Conservation (phyloP, 2,888 invertebrate species). For the Hetaerina titia region DNA sequence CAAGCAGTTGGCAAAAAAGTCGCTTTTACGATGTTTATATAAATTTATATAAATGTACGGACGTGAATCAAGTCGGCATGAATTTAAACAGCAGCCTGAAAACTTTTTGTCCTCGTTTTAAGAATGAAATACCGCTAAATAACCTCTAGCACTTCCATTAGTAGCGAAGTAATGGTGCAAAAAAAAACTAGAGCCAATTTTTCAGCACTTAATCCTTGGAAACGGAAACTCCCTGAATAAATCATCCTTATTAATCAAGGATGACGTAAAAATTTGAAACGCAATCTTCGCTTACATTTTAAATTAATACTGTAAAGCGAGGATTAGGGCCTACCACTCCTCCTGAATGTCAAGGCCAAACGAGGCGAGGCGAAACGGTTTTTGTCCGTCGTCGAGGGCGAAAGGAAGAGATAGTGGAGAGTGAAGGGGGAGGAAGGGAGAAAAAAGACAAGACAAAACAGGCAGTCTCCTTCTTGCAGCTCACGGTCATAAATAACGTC, state of each 20-base stretch:
- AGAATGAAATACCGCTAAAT: neutral
- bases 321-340: neutral
- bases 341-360: neutral
- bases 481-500: neutral
- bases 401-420: neutral
- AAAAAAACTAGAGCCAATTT: neutral
- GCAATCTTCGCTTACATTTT: neutral
- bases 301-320: neutral
- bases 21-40: too few species aligned
- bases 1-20: too few species aligned
- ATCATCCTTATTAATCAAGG: neutral
- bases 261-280: neutral
- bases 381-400: neutral
- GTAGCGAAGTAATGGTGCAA: neutral
- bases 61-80: too few species aligned
- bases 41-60: too few species aligned
- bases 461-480: neutral
- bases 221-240: neutral
- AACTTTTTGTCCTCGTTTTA: too few species aligned
- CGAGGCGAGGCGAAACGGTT: neutral
- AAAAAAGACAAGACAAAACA: neutral
- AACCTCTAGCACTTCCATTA: neutral
- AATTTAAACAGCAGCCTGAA: too few species aligned
- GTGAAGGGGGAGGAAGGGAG: neutral
- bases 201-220: neutral